phyloP scores from a whole-genome alignment of 2,888 invertebrate species.

The Girardia tigrina region DNA sequence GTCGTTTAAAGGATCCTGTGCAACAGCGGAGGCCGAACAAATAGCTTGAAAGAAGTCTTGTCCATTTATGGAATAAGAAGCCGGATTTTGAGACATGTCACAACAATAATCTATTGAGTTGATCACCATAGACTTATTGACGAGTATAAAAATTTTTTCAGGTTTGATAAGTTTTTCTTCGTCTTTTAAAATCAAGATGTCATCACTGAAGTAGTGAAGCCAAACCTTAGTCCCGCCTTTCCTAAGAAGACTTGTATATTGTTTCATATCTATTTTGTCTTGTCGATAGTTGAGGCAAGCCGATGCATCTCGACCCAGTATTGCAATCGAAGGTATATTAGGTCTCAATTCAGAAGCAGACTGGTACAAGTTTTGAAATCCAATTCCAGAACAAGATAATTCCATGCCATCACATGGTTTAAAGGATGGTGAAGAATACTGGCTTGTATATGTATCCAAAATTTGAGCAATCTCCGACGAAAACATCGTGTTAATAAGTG shows the following conservation, averaged over 20 bases:
- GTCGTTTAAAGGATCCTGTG: neutral
- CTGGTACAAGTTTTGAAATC: neutral
- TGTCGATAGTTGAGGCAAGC: neutral
- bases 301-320: neutral
- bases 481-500: neutral
- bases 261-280: constrained; percentile 11
- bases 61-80: neutral
- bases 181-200: neutral
- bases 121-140: neutral
- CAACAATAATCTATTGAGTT: neutral
- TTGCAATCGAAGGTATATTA: neutral
- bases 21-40: neutral
- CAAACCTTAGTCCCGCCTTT: neutral
- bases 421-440: neutral
- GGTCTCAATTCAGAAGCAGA: neutral
- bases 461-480: neutral
- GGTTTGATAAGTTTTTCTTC: constrained; percentile 14
- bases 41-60: neutral
- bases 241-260: neutral
- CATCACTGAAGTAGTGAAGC: neutral
- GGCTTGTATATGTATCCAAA: neutral
- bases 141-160: neutral
- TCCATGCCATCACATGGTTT: constrained; percentile 2
- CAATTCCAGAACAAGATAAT: constrained; percentile 12
- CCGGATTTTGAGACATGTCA: neutral